These are phyloP conservation scores for Drosophila lacteicornis DNA, from an alignment of 1,140 invertebrate genomes.

Conservation along the genomic window DNA sequence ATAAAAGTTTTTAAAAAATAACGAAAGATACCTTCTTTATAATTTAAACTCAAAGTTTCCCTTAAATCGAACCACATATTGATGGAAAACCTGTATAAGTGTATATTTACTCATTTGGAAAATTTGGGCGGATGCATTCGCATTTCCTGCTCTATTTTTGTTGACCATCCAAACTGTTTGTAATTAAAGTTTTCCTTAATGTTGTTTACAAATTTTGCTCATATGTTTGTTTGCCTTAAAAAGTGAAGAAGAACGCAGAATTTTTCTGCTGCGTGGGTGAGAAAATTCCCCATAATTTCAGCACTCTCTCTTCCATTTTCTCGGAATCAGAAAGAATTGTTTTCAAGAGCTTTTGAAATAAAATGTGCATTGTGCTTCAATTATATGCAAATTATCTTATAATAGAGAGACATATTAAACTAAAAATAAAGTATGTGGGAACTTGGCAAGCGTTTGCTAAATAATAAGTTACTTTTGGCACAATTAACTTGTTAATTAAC, in stretches of 20 bases:
- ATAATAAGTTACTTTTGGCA: conserved; percentile 1
- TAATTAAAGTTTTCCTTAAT: conserved; percentile 22
- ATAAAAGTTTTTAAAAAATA: not conserved
- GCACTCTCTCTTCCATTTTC: not conserved
- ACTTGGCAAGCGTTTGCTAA: not conserved
- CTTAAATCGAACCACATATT: not conserved
- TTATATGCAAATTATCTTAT: conserved; percentile 1
- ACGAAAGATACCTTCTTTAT: not conserved
- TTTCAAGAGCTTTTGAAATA: conserved; percentile 18
- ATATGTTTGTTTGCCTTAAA: conserved; percentile 19
- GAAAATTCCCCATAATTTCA: not conserved
- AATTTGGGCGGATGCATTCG: conserved; percentile 16
- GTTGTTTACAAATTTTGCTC: conserved; percentile 29
- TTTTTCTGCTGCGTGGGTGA: conserved; percentile 2
- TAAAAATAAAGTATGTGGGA: conserved; percentile 9
- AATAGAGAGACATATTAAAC: conserved; percentile 6
- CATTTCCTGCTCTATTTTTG: conserved; percentile 16
- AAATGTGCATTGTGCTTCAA: conserved; percentile 25
- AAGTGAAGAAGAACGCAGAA: not conserved
- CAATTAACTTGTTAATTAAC: conserved; percentile 1
- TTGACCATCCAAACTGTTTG: conserved; percentile 6
- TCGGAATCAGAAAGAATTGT: conserved; percentile 11
- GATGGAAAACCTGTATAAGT: not conserved
- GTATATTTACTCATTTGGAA: conserved; percentile 14
- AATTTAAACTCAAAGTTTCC: not conserved